Evolutionary conservation across 2,888 invertebrate genomes (phyloP).

Genomic region (Acronicta aceris): DNA sequence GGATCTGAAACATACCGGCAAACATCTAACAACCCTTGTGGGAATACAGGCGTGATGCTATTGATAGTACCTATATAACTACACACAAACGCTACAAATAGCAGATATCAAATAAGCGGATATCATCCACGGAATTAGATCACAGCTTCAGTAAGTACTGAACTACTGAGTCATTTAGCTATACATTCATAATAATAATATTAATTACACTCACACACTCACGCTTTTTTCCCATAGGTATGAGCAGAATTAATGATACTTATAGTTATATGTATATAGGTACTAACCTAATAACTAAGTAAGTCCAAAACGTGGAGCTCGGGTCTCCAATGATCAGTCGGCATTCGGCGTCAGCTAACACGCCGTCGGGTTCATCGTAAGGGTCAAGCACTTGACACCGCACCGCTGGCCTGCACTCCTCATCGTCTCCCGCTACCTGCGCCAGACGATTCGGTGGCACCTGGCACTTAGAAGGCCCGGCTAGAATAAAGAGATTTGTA

Average conservation of each 20-base stretch:
- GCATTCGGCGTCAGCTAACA: slow-evolving; percentile 92
- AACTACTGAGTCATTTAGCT: not conserved
- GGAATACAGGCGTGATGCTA: too few species aligned
- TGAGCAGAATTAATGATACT: too few species aligned
- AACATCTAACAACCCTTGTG: too few species aligned
- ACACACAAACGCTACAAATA: too few species aligned
- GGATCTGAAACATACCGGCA: too few species aligned
- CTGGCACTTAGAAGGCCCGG: slow-evolving; percentile 86
- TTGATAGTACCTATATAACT: too few species aligned
- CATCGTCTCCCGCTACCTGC: slow-evolving; percentile 71
- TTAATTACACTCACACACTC: too few species aligned
- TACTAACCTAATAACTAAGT: slow-evolving; percentile 89
- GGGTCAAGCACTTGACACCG: slow-evolving; percentile 93
- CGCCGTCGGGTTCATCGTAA: slow-evolving; percentile 91
- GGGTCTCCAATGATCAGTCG: slow-evolving; percentile 90
- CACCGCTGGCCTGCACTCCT: slow-evolving; percentile 90
- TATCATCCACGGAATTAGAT: not conserved
- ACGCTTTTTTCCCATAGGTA: too few species aligned
- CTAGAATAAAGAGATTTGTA: slow-evolving; percentile 52
- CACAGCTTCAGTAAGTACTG: not conserved
- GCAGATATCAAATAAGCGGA: too few species aligned
- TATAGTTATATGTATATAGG: too few species aligned
- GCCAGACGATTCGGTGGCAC: slow-evolving; percentile 88
- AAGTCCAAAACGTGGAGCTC: slow-evolving; percentile 91
- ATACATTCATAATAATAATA: not conserved